Evolutionary conservation across 2,888 invertebrate species (phyloP).

Genomic region (Brassicogethes aeneus): DNA sequence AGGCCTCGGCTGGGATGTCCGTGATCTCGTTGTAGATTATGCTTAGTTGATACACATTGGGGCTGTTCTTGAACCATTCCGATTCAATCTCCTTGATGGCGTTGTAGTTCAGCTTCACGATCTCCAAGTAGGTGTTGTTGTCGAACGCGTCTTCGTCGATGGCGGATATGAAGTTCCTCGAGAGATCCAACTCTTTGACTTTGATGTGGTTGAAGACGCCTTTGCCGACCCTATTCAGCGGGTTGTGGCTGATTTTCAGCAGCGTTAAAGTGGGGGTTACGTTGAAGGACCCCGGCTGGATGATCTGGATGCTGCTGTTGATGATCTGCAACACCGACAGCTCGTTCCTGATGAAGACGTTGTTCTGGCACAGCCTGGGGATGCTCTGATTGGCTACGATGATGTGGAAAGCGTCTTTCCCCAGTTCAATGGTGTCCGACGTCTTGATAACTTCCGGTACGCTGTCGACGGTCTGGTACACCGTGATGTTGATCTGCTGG

Average conservation of each 20-base stretch:
- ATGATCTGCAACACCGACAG: slow-evolving; percentile 24
- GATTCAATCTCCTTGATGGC: slow-evolving; percentile 24
- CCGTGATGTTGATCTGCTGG: slow-evolving; percentile 14
- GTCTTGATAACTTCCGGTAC: slow-evolving; percentile 13
- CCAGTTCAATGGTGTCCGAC: slow-evolving; percentile 11
- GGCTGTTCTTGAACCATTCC: slow-evolving; percentile 28
- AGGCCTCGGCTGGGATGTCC: slow-evolving; percentile 22
- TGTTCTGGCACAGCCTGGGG: slow-evolving; percentile 17
- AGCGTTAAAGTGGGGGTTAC: slow-evolving; percentile 25
- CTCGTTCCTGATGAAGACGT: slow-evolving; percentile 20
- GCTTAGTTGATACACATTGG: slow-evolving; percentile 27
- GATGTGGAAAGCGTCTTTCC: slow-evolving; percentile 23
- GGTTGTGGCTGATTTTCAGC: slow-evolving; percentile 26
- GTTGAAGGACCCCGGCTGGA: slow-evolving; percentile 27
- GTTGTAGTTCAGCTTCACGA: slow-evolving; percentile 27
- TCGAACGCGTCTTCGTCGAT: slow-evolving; percentile 29
- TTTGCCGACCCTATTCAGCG: slow-evolving; percentile 19
- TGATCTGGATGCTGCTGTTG: slow-evolving; percentile 21
- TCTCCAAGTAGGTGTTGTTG: slow-evolving; percentile 27
- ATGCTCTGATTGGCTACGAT: slow-evolving; percentile 18
- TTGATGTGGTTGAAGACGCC: slow-evolving; percentile 28
- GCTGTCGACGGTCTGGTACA: slow-evolving; percentile 17
- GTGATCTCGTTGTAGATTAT: slow-evolving; percentile 26
- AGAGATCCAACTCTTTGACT: slow-evolving; percentile 28
- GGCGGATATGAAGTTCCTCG: slow-evolving; percentile 23